phyloP scores from a whole-genome alignment of 2,797 vertebrate species.

The Pseudochirops corinnae region DNA sequence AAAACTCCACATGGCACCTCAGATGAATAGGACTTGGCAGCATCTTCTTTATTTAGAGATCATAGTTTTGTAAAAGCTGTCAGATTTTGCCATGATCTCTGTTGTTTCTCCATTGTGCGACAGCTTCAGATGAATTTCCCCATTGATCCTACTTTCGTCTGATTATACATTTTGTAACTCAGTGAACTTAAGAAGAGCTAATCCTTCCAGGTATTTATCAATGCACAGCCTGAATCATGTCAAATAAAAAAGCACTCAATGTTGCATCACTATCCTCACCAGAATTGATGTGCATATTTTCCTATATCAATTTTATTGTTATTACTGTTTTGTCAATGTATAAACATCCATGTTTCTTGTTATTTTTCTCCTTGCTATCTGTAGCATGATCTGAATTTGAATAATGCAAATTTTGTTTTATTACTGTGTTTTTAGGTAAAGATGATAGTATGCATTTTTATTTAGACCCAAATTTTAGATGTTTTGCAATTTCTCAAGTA shows the following conservation, averaged over 20 bases:
- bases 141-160: not conserved
- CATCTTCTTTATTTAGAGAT: not conserved
- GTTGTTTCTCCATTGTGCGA: not conserved
- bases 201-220: slow-evolving; percentile 53
- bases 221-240: slow-evolving; percentile 48
- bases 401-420: slow-evolving; percentile 52
- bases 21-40: not conserved
- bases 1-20: not conserved
- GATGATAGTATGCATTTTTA: slow-evolving; percentile 61
- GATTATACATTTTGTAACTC: slow-evolving; percentile 46
- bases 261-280: slow-evolving; percentile 36
- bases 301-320: slow-evolving; percentile 48
- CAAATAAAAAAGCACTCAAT: slow-evolving; percentile 57
- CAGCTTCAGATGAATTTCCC: not conserved
- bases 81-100: slow-evolving; percentile 7
- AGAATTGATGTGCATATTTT: slow-evolving; percentile 37
- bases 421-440: slow-evolving; percentile 2
- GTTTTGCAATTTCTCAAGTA: slow-evolving; percentile 48
- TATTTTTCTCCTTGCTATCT: slow-evolving; percentile 33
- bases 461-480: slow-evolving; percentile 49
- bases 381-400: slow-evolving; percentile 35
- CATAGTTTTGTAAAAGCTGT: not conserved
- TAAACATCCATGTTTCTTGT: slow-evolving; percentile 26
- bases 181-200: slow-evolving; percentile 39
- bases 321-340: slow-evolving; percentile 59